phyloP scores from a whole-genome alignment of 2,888 invertebrate species.

The Pseudococcus longispinus region DNA sequence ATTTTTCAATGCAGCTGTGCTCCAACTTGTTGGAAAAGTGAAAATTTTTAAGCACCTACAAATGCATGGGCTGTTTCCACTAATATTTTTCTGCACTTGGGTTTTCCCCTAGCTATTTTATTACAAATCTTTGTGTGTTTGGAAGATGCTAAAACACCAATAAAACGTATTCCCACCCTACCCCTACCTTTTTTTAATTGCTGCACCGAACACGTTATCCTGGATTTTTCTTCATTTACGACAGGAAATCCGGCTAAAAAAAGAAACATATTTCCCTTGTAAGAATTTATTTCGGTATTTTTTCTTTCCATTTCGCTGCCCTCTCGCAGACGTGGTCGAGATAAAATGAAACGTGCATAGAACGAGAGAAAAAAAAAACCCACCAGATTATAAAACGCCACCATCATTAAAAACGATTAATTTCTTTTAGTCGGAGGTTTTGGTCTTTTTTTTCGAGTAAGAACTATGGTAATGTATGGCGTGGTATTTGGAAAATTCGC shows the following conservation, averaged over 20 bases:
- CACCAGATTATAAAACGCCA: background rate
- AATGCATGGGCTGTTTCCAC: no score
- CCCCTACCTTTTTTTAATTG: background rate
- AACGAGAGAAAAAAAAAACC: background rate
- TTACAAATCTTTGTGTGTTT: no score
- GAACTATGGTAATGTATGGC: background rate
- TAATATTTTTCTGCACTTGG: no score
- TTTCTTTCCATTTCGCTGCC: background rate
- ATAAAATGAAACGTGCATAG: background rate
- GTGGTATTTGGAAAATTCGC: slow-evolving; percentile 4
- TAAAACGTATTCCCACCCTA: background rate
- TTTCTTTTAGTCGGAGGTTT: background rate
- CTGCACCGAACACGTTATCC: background rate
- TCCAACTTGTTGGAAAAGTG: no score
- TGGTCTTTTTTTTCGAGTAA: background rate
- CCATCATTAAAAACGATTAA: slow-evolving; percentile 15
- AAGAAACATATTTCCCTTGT: background rate
- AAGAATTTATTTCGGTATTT: background rate
- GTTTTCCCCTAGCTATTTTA: no score
- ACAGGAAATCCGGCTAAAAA: background rate
- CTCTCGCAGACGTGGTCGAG: background rate
- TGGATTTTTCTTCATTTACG: background rate
- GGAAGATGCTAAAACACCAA: no score
- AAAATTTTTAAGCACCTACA: no score
- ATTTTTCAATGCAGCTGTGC: no score